Evolutionary conservation across 2,797 vertebrate genomes (phyloP).

Genomic region (Etheostoma perlongum): DNA sequence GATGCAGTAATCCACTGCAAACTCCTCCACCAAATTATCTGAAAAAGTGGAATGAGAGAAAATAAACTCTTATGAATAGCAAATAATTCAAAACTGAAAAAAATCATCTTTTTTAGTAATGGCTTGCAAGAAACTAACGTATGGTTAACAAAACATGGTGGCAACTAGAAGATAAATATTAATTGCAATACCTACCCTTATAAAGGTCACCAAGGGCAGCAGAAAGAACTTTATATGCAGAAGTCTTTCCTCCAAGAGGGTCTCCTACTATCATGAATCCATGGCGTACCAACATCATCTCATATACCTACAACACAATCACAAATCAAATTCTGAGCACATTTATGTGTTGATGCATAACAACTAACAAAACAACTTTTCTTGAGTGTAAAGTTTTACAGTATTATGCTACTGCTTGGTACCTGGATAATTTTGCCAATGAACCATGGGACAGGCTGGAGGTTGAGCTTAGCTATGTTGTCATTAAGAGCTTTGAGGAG

Average conservation of each 20-base stretch:
- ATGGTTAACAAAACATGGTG: not conserved
- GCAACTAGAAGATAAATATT: not conserved
- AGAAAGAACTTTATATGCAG: conserved; percentile 91
- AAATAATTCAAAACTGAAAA: not conserved
- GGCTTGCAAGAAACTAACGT: not conserved
- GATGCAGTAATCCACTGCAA: conserved; percentile 89
- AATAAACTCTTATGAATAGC: not conserved
- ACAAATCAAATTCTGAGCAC: conserved; percentile 14
- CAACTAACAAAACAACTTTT: not conserved
- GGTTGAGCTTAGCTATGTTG: conserved; percentile 88
- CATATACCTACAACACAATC: conserved; percentile 88
- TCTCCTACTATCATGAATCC: conserved; percentile 97
- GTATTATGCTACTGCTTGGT: not conserved
- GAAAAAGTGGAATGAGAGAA: not conserved
- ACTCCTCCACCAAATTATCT: conserved; percentile 90
- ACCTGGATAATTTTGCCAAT: conserved; percentile 97
- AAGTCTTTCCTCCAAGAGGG: conserved; percentile 92
- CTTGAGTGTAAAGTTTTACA: not conserved
- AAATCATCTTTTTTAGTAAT: not conserved
- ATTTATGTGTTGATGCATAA: not conserved
- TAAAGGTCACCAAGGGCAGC: conserved; percentile 88
- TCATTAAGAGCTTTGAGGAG: conserved; percentile 87
- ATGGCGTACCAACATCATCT: conserved; percentile 97
- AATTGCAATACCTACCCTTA: conserved; percentile 76
- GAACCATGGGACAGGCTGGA: conserved; percentile 95